Base-by-base conservation (phyloP, 2,888 invertebrate genomes). In the Nematopogon swammerdamellus region DNA sequence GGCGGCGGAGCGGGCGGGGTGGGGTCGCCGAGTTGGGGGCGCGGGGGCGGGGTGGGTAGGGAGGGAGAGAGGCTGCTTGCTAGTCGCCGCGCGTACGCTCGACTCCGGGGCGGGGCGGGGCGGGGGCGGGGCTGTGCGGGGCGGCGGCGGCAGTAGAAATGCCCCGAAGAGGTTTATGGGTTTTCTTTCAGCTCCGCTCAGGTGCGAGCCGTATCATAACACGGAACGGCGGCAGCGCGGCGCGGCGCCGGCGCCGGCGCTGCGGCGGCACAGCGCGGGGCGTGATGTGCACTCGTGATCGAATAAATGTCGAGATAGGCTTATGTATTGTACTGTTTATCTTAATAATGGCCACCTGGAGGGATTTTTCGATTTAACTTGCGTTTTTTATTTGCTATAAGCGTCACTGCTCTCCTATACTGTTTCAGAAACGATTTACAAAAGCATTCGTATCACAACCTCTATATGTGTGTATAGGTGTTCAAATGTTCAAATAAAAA, bases 261-360 rank as follows among this genome's bases (percentile, higher is more conserved):
- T n/a, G n/a, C n/a, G n/a, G n/a, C n/a, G 14, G 44, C 44, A 17
- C 44, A n/a, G n/a, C n/a, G n/a, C 10, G 8, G 76, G 70, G 79
- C 79, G 79, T 79, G 79, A 79, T 79, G 76, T 76, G 76, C 77
- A 76, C 79, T 75, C 76, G 74, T 70, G 79, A 77, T 77, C 77
- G 77, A 79, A 77, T 79, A 77, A 77, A 75, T 68, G 79, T 77
- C 79, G 75, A 79, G 79, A 79, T 79, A 79, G 76, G 79, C 79
- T 79, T 79, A 79, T 77, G 77, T 79, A 79, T 79, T 79, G 77
- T 77, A 75, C 79, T 77, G 76, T 79, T 77, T 79, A 76, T 79
- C 79, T 79, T 79, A 72, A 79, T 79, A 79, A 79, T 77, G 75
- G 79, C 72, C 67, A 64, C 67, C 66, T 59, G 63, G 77, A 77